Percentiles rank a stretch among this genome's conserved stretches.
Evolutionary conservation across 1,140 invertebrate genomes (phyloP).

Genomic region (Monomorium pharaonis): DNA sequence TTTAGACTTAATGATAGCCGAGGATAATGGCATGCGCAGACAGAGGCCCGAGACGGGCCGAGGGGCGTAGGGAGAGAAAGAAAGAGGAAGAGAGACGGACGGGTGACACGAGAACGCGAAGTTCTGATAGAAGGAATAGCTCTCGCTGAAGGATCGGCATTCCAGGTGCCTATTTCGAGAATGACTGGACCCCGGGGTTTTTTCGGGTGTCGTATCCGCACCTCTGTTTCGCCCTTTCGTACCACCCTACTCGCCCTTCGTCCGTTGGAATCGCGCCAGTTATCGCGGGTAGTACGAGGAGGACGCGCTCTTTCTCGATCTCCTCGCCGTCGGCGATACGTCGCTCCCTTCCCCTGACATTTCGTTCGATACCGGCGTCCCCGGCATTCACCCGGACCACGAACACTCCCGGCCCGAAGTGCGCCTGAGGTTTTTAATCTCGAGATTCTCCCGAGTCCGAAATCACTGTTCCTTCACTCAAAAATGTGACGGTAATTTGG

Average conservation of each 20-base stretch:
- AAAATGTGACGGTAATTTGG: background rate
- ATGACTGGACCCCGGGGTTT: conserved; percentile 68
- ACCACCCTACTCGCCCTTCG: conserved; percentile 5
- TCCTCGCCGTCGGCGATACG: conserved; percentile 29
- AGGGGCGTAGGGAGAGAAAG: background rate
- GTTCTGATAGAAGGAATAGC: conserved; percentile 22
- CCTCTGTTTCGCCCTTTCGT: conserved; percentile 30
- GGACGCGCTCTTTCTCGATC: conserved; percentile 32
- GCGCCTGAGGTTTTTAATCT: conserved; percentile 14
- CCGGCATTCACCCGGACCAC: background rate
- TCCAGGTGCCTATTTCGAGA: conserved; percentile 73
- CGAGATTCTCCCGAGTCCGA: background rate
- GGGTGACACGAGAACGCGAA: background rate
- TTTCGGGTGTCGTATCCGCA: conserved; percentile 63
- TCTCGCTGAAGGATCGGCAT: conserved; percentile 50
- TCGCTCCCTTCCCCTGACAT: conserved; percentile 49
- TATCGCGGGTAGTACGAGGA: conserved; percentile 41
- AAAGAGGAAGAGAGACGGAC: conserved; percentile 4
- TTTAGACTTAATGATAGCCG: conserved; percentile 8
- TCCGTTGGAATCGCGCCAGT: conserved; percentile 69
- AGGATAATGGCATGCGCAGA: conserved; percentile 27
- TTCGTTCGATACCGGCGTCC: conserved; percentile 63
- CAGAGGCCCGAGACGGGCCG: background rate
- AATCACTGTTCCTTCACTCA: background rate
- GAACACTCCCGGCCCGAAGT: background rate